Percentiles rank a stretch among this genome's conserved stretches.
Evolutionary conservation across 2,888 invertebrate genomes (phyloP).

Genomic region (Rhagophthalmus giganteus): DNA sequence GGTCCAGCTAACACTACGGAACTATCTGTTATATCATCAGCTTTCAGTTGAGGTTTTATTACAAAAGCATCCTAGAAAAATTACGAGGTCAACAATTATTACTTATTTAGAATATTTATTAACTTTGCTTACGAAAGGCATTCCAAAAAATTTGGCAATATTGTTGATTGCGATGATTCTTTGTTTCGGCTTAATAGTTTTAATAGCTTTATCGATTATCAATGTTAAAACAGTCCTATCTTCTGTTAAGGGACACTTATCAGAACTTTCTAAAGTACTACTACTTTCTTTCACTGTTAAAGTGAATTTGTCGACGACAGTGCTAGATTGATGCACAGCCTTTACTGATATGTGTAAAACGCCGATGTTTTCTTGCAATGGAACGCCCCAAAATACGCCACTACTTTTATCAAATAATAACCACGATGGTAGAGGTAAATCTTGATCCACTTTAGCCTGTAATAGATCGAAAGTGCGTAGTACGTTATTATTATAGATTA

Average conservation of each 20-base stretch:
- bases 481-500: not conserved
- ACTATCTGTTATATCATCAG: slow-evolving; percentile 55
- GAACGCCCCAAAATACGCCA: slow-evolving; percentile 75
- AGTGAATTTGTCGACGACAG: slow-evolving; percentile 68
- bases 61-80: slow-evolving; percentile 58
- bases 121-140: slow-evolving; percentile 62
- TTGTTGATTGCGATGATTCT: slow-evolving; percentile 71
- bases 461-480: slow-evolving; percentile 28
- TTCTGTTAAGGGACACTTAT: slow-evolving; percentile 46
- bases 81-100: not conserved
- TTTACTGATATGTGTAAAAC: slow-evolving; percentile 66
- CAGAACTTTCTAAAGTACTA: slow-evolving; percentile 29
- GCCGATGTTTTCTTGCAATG: slow-evolving; percentile 68
- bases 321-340: slow-evolving; percentile 52
- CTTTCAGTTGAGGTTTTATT: slow-evolving; percentile 55
- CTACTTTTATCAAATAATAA: slow-evolving; percentile 70
- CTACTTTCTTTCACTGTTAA: slow-evolving; percentile 62
- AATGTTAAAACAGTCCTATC: slow-evolving; percentile 63
- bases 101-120: not conserved
- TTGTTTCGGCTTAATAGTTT: slow-evolving; percentile 64
- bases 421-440: slow-evolving; percentile 65
- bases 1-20: slow-evolving; percentile 59
- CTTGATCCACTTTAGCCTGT: slow-evolving; percentile 54
- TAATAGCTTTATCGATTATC: slow-evolving; percentile 68
- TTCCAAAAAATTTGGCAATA: slow-evolving; percentile 70